A percentile compares a stretch with the other conserved stretches of the same genome.
phyloP scores from a whole-genome alignment of 2,113 vertebrate genomes.

The Nyctereutes procyonoides region DNA sequence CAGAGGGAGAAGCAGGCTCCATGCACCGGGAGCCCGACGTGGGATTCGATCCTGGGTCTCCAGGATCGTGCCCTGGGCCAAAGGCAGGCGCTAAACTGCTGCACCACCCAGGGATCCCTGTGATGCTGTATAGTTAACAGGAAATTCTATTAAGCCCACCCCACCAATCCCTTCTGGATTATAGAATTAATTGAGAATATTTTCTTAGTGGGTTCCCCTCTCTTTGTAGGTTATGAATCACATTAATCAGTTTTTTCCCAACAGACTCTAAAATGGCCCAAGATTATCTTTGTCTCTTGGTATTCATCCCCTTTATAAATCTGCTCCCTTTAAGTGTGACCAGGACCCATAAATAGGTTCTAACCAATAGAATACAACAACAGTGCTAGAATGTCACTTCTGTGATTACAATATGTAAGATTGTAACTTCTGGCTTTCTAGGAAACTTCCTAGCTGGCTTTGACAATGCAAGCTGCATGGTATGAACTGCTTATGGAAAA shows the following conservation, averaged over 20 bases:
- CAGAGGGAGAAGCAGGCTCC: no score
- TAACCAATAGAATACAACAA: background rate
- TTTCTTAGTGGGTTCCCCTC: background rate
- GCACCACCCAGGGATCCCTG: no score
- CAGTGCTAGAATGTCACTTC: background rate
- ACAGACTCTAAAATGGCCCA: slow-evolving; percentile 29
- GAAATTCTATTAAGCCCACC: background rate
- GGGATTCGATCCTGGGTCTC: no score
- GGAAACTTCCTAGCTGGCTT: background rate
- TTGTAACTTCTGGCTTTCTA: background rate
- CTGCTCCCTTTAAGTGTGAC: background rate
- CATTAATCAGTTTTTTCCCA: background rate
- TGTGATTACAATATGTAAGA: background rate
- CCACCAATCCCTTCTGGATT: background rate
- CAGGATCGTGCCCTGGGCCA: no score
- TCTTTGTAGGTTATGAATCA: background rate
- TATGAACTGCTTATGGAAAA: background rate
- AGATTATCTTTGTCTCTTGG: background rate
- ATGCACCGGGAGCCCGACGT: no score
- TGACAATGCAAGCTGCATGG: background rate
- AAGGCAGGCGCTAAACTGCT: no score
- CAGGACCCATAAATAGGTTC: background rate
- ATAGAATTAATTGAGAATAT: background rate
- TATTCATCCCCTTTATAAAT: background rate
- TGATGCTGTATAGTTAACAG: background rate